phyloP scores from a whole-genome alignment of 2,888 invertebrate genomes.

The Gisinianus flammeolus region DNA sequence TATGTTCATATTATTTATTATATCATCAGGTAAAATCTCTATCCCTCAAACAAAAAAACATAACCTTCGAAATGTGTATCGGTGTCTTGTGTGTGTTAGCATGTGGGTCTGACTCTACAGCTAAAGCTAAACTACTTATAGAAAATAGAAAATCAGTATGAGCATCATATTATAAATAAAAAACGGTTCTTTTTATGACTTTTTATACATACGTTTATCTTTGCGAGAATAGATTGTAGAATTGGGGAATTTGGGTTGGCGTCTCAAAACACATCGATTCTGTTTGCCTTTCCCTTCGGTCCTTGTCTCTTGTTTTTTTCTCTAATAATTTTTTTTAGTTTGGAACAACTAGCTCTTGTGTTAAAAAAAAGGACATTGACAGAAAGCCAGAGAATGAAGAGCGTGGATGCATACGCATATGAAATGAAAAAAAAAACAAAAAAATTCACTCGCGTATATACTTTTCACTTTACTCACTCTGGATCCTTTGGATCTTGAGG shows the following conservation, averaged over 20 bases:
- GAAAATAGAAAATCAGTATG: neutral
- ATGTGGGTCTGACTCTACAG: neutral
- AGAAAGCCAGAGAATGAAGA: no score
- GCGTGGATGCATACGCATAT: no score
- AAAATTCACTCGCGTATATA: no score
- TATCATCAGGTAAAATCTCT: no score
- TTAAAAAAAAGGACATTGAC: neutral
- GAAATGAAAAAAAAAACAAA: no score
- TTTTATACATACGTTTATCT: neutral
- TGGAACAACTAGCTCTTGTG: neutral
- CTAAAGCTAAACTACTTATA: neutral
- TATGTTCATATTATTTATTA: no score
- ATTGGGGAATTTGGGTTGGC: neutral
- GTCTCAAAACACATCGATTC: no score
- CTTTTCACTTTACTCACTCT: no score
- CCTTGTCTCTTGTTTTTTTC: neutral
- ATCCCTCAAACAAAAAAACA: no score
- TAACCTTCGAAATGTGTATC: neutral
- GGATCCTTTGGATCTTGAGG: neutral
- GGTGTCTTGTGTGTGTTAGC: neutral
- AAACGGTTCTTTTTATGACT: conserved; percentile 6
- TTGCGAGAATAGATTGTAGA: neutral
- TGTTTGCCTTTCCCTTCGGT: neutral
- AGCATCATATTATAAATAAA: neutral
- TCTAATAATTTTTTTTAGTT: neutral